Evolutionary conservation across 2,797 vertebrate species (phyloP).

Genomic region (Coccyzus lansbergi): DNA sequence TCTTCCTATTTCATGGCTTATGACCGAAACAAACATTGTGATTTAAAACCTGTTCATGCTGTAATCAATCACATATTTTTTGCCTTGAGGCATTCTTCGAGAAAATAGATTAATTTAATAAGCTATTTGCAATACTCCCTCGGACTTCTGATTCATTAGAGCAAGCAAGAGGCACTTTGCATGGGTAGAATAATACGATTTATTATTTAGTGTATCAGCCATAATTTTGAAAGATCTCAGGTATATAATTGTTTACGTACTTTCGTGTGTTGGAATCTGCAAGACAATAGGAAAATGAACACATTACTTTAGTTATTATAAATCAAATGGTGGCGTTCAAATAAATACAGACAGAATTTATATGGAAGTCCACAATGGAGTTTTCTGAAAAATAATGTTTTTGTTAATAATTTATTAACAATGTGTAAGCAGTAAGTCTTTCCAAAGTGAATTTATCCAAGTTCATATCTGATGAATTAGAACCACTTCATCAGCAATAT

Average conservation of each 20-base stretch:
- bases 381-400: not conserved
- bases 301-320: not conserved
- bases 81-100: not conserved
- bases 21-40: not conserved
- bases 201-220: not conserved
- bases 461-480: not conserved
- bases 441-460: not conserved
- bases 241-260: not conserved
- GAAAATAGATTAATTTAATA: not conserved
- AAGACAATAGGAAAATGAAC: not conserved
- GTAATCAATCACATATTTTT: not conserved
- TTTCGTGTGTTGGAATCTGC: not conserved
- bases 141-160: not conserved
- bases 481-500: not conserved
- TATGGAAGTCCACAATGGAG: not conserved
- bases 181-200: not conserved
- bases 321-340: not conserved
- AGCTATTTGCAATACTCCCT: not conserved
- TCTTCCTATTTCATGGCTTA: not conserved
- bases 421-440: not conserved
- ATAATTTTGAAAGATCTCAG: not conserved
- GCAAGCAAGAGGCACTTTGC: not conserved
- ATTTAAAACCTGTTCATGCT: not conserved
- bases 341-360: not conserved
- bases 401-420: not conserved